phyloP scores from a whole-genome alignment of 2,113 vertebrate genomes.

The Alethe castanea region DNA sequence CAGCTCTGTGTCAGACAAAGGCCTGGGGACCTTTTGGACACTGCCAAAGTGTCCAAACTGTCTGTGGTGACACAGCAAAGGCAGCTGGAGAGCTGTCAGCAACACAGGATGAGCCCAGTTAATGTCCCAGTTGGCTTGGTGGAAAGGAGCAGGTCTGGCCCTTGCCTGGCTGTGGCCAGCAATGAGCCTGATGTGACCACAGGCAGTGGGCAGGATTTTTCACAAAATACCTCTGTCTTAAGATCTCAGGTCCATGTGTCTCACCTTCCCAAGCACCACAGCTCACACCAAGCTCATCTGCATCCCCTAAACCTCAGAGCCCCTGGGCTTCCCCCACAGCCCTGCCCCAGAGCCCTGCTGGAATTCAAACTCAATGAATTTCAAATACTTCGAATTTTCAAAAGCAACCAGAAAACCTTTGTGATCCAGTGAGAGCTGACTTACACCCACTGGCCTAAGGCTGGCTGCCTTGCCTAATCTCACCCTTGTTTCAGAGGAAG shows the following conservation, averaged over 20 bases:
- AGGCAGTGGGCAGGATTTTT: not conserved
- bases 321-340: not conserved
- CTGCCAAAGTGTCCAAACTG: not conserved
- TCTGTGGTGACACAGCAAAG: not conserved
- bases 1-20: not conserved
- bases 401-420: not conserved
- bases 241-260: not conserved
- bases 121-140: accelerated
- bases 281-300: not conserved
- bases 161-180: not conserved
- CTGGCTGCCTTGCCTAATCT: not conserved
- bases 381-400: not conserved
- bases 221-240: not conserved
- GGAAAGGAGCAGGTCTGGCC: not conserved
- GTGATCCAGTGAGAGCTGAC: not conserved
- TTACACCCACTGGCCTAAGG: not conserved
- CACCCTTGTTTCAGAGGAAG: not conserved
- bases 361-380: not conserved
- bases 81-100: not conserved
- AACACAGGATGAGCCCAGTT: not conserved
- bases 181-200: not conserved
- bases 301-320: not conserved
- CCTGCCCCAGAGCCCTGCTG: not conserved
- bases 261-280: not conserved
- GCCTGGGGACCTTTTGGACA: not conserved